These are phyloP conservation scores for Eilema sororculum DNA, from an alignment of 2,888 invertebrate species.

Conservation along the genomic window DNA sequence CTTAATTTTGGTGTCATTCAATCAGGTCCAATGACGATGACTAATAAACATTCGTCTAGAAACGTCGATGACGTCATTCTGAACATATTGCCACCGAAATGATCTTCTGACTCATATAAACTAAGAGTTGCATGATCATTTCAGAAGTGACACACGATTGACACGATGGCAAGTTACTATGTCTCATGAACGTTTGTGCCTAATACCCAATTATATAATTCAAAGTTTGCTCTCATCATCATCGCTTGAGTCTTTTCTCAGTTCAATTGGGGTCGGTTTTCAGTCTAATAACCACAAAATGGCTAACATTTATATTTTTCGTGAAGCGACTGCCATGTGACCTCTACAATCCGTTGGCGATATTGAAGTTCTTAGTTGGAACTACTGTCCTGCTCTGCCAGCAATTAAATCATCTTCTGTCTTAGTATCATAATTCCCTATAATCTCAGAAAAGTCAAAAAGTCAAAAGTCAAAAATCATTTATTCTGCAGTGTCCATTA, in stretches of 20 bases:
- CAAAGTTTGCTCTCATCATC: too few relatives aligned
- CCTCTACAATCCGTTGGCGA: not conserved
- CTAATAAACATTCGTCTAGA: not conserved
- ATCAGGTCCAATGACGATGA: too few relatives aligned
- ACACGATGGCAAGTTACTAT: not conserved
- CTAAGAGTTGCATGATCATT: not conserved
- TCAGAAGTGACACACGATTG: not conserved
- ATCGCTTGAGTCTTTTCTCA: too few relatives aligned
- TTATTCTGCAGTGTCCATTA: too few relatives aligned
- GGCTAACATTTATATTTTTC: not conserved
- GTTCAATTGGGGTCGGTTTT: too few relatives aligned
- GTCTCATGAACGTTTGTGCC: not conserved
- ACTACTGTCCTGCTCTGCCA: too few relatives aligned
- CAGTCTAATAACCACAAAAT: too few relatives aligned
- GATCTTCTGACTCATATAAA: not conserved
- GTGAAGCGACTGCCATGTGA: not conserved
- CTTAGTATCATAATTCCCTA: not conserved
- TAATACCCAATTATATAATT: not conserved
- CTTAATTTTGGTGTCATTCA: too few relatives aligned
- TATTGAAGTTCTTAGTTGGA: not conserved
- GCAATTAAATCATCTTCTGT: not conserved
- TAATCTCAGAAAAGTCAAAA: too few relatives aligned
- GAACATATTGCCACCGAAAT: not conserved
- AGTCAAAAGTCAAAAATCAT: too few relatives aligned
- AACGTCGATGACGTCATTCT: not conserved